Evolutionary conservation across 2,888 invertebrate species (phyloP).

Genomic region (Papilio elwesi): DNA sequence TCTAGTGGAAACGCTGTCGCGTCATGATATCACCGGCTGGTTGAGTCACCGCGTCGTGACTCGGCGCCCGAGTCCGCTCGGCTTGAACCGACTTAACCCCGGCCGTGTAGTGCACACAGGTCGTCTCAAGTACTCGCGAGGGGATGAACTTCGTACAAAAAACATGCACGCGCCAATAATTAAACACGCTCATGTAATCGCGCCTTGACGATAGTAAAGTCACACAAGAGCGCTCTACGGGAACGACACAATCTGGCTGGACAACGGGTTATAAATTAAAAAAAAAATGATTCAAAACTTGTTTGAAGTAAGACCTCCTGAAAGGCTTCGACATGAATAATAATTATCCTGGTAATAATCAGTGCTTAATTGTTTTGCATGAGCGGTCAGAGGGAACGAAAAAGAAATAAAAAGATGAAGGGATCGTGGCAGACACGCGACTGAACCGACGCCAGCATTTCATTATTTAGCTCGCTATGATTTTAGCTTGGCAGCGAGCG

Average conservation of each 20-base stretch:
- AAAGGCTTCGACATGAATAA: slow-evolving; percentile 32
- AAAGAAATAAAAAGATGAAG: slow-evolving; percentile 37
- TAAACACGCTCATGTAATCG: slow-evolving; percentile 65
- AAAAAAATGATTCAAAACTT: slow-evolving; percentile 17
- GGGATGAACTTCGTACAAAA: slow-evolving; percentile 70
- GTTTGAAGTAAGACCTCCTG: slow-evolving; percentile 5
- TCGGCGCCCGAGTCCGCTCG: slow-evolving; percentile 55
- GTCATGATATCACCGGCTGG: slow-evolving; percentile 72
- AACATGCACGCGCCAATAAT: slow-evolving; percentile 79
- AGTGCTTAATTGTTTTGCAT: slow-evolving; percentile 47
- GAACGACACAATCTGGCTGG: slow-evolving; percentile 54
- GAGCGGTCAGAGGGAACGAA: slow-evolving; percentile 51
- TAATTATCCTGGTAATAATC: slow-evolving; percentile 27
- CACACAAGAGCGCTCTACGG: slow-evolving; percentile 68
- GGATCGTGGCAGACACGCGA: slow-evolving; percentile 42
- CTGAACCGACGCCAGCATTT: slow-evolving; percentile 35
- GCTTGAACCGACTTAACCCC: slow-evolving; percentile 73
- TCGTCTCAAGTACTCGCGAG: slow-evolving; percentile 64
- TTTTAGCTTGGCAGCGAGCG: slow-evolving; percentile 37
- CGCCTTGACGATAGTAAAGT: slow-evolving; percentile 57
- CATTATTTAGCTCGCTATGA: slow-evolving; percentile 28
- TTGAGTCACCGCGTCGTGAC: slow-evolving; percentile 72
- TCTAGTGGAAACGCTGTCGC: slow-evolving; percentile 53
- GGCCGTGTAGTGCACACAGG: slow-evolving; percentile 34
- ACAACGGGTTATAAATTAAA: slow-evolving; percentile 32